Base-by-base conservation (phyloP, 2,888 invertebrate species). In the Coelinius sp. region DNA sequence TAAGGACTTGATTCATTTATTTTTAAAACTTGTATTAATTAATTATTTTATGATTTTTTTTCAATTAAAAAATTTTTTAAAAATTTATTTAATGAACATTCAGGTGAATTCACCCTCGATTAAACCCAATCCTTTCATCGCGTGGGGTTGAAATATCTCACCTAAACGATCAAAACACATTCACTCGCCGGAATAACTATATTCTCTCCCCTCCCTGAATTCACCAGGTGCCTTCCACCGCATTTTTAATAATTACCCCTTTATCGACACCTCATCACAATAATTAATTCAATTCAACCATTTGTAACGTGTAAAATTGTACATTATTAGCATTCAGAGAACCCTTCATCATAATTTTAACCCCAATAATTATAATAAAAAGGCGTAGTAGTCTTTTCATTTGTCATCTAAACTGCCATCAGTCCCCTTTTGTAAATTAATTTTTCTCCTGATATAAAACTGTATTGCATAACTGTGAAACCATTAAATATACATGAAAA, bases 271-370 rank as follows among this genome's bases (percentile, higher is more conserved):
- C 41, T 63, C 38, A 63, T 63, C 41, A 14, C 41, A 63, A 20
- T 63, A 63, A 63, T 41, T 41, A 63, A 63, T 59, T 59, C 31
- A 59, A 59, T 59, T 59, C 59, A 35, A 59, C 2, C 31, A 31
- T 59, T 35, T 31, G 17, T 35, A 31, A 8, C 14, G 17, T 59
- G 31, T 17, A 14, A 10, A 7, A n/a, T 27, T 14, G n/a, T 31
- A 1, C 56, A 17, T n/a, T 56, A 31, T 27, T 27, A 27, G 8
- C 56, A 56, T 52, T 52, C 20, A 52, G 52, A n/a, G 10, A 59
- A 59, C 59, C 59, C 59, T 59, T 59, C 59, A 31, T 59, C 35
- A 31, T n/a, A 59, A 31, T 35, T 59, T 17, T 59, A 31, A 35
- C 35, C 59, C 59, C 20, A 35, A 35, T 35, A 10, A 59, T 59